Conservation (phyloP, 2,888 invertebrate species). For the Adineta ricciae region DNA sequence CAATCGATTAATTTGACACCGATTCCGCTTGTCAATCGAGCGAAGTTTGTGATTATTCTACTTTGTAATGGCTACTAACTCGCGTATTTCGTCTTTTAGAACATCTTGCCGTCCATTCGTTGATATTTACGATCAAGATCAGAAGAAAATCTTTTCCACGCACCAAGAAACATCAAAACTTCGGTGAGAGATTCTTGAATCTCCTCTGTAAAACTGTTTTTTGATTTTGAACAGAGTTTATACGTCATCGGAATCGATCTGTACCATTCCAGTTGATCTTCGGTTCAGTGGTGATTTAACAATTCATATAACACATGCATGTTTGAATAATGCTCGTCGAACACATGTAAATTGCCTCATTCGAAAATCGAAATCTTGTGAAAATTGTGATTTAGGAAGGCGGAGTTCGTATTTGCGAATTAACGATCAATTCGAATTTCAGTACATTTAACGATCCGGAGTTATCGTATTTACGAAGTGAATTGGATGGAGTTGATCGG, state of each 20-base stretch:
- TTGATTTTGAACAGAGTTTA: neutral
- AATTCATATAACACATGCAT: constrained; percentile 10
- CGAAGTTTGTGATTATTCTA: neutral
- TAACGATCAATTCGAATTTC: neutral
- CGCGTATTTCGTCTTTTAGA: neutral
- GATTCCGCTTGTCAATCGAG: constrained; percentile 27
- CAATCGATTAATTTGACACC: neutral
- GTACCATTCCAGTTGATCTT: neutral
- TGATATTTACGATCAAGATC: constrained; percentile 27
- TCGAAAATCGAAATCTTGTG: too few species aligned
- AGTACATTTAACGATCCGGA: neutral
- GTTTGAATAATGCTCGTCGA: neutral
- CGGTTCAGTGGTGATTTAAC: neutral
- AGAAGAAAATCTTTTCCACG: constrained; percentile 24
- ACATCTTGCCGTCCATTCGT: constrained; percentile 28
- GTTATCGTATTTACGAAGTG: neutral
- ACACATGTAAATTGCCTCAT: neutral
- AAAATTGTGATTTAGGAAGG: neutral
- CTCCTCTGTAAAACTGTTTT: too few species aligned
- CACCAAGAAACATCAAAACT: neutral
- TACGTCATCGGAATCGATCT: neutral
- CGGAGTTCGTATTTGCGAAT: constrained; percentile 15
- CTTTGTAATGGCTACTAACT: neutral
- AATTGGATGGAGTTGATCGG: neutral
- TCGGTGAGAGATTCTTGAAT: neutral